Evolutionary conservation across 2,888 invertebrate genomes (phyloP).

Genomic region (Melinopterus prodromus): DNA sequence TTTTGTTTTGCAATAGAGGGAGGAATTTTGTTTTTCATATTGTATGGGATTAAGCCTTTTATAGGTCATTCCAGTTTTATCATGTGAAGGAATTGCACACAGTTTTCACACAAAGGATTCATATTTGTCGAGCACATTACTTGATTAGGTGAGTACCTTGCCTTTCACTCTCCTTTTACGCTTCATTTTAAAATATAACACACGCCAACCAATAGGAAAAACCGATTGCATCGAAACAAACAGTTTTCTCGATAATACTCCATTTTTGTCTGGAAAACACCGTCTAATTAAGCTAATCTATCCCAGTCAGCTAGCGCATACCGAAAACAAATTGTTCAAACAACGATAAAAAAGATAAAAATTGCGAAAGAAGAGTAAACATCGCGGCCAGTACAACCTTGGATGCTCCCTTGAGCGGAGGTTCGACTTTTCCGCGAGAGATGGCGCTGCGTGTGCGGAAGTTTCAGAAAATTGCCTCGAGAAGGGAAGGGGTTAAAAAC

Average conservation of each 20-base stretch:
- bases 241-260: no score
- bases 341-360: background rate
- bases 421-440: constrained; percentile 25
- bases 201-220: no score
- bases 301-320: background rate
- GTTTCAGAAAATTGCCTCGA: constrained; percentile 14
- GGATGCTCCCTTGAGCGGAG: background rate
- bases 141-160: no score
- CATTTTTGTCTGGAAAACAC: no score
- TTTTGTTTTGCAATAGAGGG: background rate
- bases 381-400: background rate
- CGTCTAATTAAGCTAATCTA: background rate
- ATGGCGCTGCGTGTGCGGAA: constrained; percentile 24
- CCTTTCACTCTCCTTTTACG: no score
- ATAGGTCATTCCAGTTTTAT: no score
- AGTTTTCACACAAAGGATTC: no score
- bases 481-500: constrained; percentile 27
- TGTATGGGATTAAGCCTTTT: no score
- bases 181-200: no score
- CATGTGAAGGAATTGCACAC: no score
- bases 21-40: background rate
- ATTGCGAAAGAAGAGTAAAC: background rate
- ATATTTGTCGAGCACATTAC: no score
- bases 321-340: background rate
- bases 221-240: background rate